Percentiles rank a stretch among this genome's conserved stretches.
Evolutionary conservation across 2,797 vertebrate species (phyloP).

Genomic region (Taeniopygia guttata): DNA sequence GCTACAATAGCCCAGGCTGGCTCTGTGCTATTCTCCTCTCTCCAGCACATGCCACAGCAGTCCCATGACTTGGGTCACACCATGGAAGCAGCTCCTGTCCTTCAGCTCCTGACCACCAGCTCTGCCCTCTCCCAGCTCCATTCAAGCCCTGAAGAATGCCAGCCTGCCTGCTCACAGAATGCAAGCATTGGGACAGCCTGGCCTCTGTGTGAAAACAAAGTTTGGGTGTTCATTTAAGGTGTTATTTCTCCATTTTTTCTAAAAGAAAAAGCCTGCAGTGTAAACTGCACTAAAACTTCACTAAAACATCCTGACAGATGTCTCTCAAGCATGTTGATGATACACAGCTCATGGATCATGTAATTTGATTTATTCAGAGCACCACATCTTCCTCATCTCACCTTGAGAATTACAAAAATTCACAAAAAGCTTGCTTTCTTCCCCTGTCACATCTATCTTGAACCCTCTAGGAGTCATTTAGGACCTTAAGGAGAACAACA

Average conservation of each 20-base stretch:
- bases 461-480: not conserved
- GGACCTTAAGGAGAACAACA: not conserved
- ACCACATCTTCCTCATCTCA: not conserved
- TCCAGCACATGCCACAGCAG: not conserved
- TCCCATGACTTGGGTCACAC: not conserved
- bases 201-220: not conserved
- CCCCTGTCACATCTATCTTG: not conserved
- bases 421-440: not conserved
- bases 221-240: not conserved
- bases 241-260: not conserved
- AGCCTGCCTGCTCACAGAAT: not conserved
- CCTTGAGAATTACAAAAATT: not conserved
- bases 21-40: not conserved
- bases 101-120: not conserved
- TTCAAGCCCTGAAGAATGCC: not conserved
- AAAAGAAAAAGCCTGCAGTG: not conserved
- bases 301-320: not conserved
- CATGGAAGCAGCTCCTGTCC: not conserved
- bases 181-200: not conserved
- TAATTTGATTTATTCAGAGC: not conserved
- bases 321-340: not conserved
- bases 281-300: not conserved
- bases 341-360: not conserved
- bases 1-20: not conserved
- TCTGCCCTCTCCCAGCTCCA: not conserved